phyloP scores from a whole-genome alignment of 2,888 invertebrate species.

The Platerodrilus igneus region DNA sequence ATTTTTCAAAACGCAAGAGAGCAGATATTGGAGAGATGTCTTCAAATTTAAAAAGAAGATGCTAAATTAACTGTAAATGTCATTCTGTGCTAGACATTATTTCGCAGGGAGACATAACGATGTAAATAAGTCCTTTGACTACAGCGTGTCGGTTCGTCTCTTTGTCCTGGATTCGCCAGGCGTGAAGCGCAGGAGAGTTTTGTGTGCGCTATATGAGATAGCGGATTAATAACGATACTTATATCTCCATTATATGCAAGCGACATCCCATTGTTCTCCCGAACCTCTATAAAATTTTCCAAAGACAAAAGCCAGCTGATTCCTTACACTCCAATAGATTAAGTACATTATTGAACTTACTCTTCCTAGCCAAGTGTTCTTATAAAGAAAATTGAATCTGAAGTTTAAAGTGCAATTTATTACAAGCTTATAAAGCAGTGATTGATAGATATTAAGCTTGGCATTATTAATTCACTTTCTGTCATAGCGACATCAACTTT shows the following conservation, averaged over 20 bases:
- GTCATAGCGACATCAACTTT: too few relatives aligned
- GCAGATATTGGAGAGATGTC: too few relatives aligned
- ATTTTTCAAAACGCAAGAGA: too few relatives aligned
- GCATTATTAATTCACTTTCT: too few relatives aligned
- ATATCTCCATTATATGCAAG: constrained; percentile 37
- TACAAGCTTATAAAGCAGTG: too few relatives aligned
- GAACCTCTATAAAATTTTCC: constrained; percentile 20
- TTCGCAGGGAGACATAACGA: constrained; percentile 30
- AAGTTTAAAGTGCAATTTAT: too few relatives aligned
- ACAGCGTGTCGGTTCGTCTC: constrained; percentile 34
- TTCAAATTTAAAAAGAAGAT: too few relatives aligned
- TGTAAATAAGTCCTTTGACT: constrained; percentile 35
- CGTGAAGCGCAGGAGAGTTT: constrained; percentile 37
- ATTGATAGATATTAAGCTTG: too few relatives aligned
- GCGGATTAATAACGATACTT: constrained; percentile 39
- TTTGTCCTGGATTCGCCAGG: constrained; percentile 38
- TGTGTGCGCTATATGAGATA: constrained; percentile 31
- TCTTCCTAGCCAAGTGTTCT: too few relatives aligned
- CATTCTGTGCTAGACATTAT: constrained; percentile 4
- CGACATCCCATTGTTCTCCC: constrained; percentile 34
- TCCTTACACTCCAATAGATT: constrained; percentile 21
- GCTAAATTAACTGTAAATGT: background rate
- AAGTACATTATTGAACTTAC: too few relatives aligned
- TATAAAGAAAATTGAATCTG: too few relatives aligned
- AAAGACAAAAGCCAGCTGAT: constrained; percentile 20